Conservation (phyloP, 2,113 vertebrate genomes). For the Struthio camelus region DNA sequence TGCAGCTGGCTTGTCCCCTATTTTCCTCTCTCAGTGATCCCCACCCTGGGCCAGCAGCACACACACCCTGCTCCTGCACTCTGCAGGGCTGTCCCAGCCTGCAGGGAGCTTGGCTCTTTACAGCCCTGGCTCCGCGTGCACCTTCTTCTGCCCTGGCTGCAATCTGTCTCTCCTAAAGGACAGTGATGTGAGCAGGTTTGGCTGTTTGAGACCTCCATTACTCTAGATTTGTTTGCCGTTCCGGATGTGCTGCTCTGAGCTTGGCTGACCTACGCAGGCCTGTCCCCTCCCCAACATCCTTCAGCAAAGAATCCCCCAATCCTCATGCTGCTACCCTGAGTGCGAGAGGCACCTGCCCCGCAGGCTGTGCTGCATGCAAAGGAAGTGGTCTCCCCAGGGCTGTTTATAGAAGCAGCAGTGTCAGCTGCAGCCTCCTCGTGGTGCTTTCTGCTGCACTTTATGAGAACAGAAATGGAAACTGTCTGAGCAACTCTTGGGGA, state of each 20-base stretch:
- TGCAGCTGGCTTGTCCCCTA: not conserved
- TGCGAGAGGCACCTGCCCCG: not conserved
- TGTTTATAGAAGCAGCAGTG: not conserved
- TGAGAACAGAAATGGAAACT: not conserved
- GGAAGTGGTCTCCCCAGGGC: not conserved
- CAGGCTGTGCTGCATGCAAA: rapidly evolving
- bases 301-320: not conserved
- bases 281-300: not conserved
- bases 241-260: rapidly evolving
- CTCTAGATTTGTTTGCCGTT: not conserved
- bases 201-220: not conserved
- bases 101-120: not conserved
- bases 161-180: not conserved
- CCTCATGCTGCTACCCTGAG: not conserved
- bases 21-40: not conserved
- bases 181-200: not conserved
- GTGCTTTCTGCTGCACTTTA: not conserved
- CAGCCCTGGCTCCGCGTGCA: not conserved
- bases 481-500: not conserved
- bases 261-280: not conserved
- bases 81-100: not conserved
- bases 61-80: too few species aligned
- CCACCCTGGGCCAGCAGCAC: rapidly evolving
- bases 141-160: not conserved
- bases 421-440: not conserved